phyloP scores from a whole-genome alignment of 2,888 invertebrate species.

The Pseudococcus longispinus region DNA sequence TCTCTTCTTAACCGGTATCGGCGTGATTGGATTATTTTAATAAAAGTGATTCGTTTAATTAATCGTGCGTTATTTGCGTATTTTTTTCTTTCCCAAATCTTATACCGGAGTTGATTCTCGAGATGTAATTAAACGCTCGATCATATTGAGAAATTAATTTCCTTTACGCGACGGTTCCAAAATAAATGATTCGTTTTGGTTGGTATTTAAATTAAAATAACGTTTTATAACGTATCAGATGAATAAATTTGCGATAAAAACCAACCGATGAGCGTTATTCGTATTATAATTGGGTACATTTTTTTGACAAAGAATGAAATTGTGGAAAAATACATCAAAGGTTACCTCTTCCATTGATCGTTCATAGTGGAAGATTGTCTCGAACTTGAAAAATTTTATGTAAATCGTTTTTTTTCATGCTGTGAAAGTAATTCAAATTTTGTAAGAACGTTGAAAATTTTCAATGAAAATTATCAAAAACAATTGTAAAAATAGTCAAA shows the following conservation, averaged over 20 bases:
- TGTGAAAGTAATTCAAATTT: too few species aligned
- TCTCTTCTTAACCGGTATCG: neutral
- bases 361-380: too few species aligned
- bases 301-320: too few species aligned
- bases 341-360: too few species aligned
- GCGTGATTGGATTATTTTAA: conserved; percentile 16
- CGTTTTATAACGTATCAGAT: neutral
- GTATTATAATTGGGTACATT: neutral
- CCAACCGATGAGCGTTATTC: neutral
- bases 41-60: neutral
- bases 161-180: neutral
- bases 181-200: conserved; percentile 7
- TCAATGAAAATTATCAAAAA: too few species aligned
- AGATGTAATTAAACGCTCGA: neutral
- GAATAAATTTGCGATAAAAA: neutral
- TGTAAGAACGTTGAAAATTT: too few species aligned
- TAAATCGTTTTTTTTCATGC: too few species aligned
- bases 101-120: neutral
- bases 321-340: too few species aligned
- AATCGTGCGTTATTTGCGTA: neutral
- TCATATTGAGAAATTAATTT: neutral
- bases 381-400: too few species aligned
- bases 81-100: neutral
- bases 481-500: too few species aligned
- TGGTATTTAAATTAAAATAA: neutral